Base-by-base conservation (phyloP, 2,113 vertebrate genomes). In the Xenotilapia caudafasciata region DNA sequence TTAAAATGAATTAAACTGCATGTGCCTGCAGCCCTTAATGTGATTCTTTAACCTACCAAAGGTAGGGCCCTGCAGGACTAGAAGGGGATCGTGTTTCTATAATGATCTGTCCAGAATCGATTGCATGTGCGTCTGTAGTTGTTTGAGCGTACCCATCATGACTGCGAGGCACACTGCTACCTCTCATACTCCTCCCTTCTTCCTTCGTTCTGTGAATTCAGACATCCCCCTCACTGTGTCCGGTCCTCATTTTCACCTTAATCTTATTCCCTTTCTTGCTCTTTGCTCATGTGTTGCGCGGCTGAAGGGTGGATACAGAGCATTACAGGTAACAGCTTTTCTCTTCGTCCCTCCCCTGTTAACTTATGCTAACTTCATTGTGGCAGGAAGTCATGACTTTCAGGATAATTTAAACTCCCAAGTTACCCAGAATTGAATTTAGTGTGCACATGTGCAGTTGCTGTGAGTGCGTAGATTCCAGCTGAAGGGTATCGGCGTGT, bases 261-360 rank as follows among this genome's bases (percentile, higher is more conserved):
- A 94, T 92, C 94, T 95, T 92, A 95, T 90, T 95, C 88, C 94
- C 91, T 96, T 92, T 96, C 95, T 95, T 93, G 93, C 93, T 93
- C 82, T 95, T 90, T 96, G 95, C 94, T 94, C 89, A 94, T 96
- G 93, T 95, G 77, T 97, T 97, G 97, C 88, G 94, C 95, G 94
- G 96, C 97, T 98, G 96, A 97, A 99, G 98, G 98, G 98, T 97
- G 98, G 98, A 98, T 99, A 98, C 98, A 98, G 98, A 97, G 98
- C 98, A 93, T 96, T 99, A 95, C 98, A 99, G 98, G 98, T 99
- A 99, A 99, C 40, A 1, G 89, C 88, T 90, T 91, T 93, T 94
- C 83, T 93, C 88, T 95, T 92, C 54, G 38, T 86, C 54, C 70
- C 68, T 47, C 49, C 23, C 80, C 75, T 79, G 65, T 56, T 92